Conservation (phyloP, 2,113 vertebrate species). For the Epinephelus cyanopodus region DNA sequence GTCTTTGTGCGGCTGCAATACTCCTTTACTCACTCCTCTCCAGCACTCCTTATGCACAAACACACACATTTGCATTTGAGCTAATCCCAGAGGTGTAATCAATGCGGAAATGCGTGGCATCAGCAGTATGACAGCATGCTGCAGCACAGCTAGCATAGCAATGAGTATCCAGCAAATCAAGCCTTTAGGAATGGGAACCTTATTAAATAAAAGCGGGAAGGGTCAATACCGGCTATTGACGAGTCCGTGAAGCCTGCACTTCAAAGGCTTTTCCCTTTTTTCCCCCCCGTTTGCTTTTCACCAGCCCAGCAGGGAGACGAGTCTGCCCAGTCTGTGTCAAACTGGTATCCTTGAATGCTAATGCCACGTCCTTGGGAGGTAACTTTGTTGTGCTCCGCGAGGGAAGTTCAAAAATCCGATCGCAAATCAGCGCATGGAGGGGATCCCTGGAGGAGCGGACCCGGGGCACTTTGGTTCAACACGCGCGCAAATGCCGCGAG, state of each 20-base stretch:
- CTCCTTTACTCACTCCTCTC: constrained; percentile 33
- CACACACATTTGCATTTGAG: constrained; percentile 77
- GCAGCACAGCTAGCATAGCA: constrained; percentile 74
- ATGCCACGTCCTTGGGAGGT: constrained; percentile 68
- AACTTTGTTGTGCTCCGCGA: constrained; percentile 68
- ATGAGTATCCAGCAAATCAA: constrained; percentile 73
- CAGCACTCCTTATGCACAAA: constrained; percentile 12
- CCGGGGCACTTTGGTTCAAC: constrained; percentile 35
- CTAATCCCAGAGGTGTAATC: constrained; percentile 84
- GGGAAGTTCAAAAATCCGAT: constrained; percentile 59
- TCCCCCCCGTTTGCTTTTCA: constrained; percentile 52
- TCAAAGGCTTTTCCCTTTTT: constrained; percentile 67
- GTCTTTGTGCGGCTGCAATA: constrained; percentile 9
- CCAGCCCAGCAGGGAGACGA: constrained; percentile 57
- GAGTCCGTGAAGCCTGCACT: constrained; percentile 65
- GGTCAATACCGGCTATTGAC: constrained; percentile 83
- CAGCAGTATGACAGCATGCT: constrained; percentile 81
- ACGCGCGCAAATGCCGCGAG: neutral
- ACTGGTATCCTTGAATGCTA: constrained; percentile 74
- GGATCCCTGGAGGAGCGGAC: constrained; percentile 22
- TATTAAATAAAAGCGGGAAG: constrained; percentile 79
- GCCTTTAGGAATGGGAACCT: constrained; percentile 72
- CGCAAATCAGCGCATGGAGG: constrained; percentile 30
- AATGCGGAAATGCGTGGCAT: constrained; percentile 80
- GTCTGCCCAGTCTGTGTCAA: constrained; percentile 58